Conservation (phyloP, 1,140 invertebrate genomes). For the Aphidius ervi region DNA sequence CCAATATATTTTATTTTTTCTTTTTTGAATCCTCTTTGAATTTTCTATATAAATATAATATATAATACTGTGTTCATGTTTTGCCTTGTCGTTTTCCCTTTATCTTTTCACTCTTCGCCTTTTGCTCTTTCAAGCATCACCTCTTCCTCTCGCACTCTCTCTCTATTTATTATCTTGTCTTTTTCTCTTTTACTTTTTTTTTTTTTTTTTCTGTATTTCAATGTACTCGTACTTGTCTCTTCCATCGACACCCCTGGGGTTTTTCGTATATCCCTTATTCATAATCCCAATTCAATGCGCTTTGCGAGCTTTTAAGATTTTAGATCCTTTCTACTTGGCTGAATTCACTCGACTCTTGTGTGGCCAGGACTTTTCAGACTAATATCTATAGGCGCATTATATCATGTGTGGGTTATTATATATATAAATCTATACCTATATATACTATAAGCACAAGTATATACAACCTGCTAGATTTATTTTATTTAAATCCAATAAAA, state of each 20-base stretch:
- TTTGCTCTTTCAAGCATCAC: conserved; percentile 9
- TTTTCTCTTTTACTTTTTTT: not conserved
- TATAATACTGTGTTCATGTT: not conserved
- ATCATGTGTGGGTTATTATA: not conserved
- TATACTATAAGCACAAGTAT: too few relatives aligned
- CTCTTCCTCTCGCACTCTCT: conserved; percentile 9
- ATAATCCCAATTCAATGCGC: conserved; percentile 47
- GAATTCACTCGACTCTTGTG: too few relatives aligned
- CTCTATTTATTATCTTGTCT: conserved; percentile 1
- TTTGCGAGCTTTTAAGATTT: conserved; percentile 46
- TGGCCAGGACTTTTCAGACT: not conserved
- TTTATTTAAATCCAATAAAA: too few relatives aligned
- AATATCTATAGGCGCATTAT: conserved; percentile 16
- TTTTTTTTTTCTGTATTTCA: not conserved
- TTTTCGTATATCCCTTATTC: conserved; percentile 39
- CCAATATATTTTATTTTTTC: conserved; percentile 20
- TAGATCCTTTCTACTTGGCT: conserved; percentile 21
- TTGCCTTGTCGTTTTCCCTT: conserved; percentile 1
- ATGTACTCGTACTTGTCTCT: conserved; percentile 18
- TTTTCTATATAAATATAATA: too few relatives aligned
- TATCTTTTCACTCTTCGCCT: conserved; percentile 5
- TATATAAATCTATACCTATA: too few relatives aligned
- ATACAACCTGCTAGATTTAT: too few relatives aligned
- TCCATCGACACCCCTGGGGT: conserved; percentile 28
- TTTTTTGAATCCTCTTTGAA: not conserved